phyloP scores from a whole-genome alignment of 2,797 vertebrate genomes.

The Hybognathus amarus region DNA sequence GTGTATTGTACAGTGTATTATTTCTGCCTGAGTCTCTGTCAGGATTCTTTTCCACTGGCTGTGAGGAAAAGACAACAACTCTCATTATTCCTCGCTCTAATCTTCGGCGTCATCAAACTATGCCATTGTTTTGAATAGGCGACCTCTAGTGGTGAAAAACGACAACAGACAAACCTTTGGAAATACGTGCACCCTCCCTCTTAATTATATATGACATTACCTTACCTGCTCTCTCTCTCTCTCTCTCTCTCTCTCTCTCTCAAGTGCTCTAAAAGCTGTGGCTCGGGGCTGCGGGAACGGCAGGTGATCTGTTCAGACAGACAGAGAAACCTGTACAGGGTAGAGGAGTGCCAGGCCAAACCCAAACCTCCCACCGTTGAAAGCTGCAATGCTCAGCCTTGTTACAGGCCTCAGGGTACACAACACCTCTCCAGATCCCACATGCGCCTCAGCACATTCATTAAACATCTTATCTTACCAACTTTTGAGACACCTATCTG shows the following conservation, averaged over 20 bases:
- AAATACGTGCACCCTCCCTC: neutral
- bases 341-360: slow-evolving; percentile 74
- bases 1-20: too few species aligned
- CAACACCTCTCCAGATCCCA: neutral
- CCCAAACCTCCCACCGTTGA: slow-evolving; percentile 81
- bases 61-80: too few species aligned
- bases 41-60: too few species aligned
- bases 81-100: too few species aligned
- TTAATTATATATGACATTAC: neutral
- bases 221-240: neutral
- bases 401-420: slow-evolving; percentile 84
- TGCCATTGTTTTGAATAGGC: too few species aligned
- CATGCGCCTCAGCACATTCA: neutral
- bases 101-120: too few species aligned
- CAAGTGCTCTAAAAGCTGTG: slow-evolving; percentile 93
- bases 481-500: neutral
- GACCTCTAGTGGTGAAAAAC: too few species aligned
- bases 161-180: slow-evolving; percentile 4
- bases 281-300: slow-evolving; percentile 83
- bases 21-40: too few species aligned
- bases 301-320: slow-evolving; percentile 87
- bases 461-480: neutral
- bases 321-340: slow-evolving; percentile 78
- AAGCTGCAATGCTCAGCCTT: slow-evolving; percentile 88
- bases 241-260: neutral